phyloP scores from a whole-genome alignment of 1,140 invertebrate genomes.

The Drosophila athabasca region DNA sequence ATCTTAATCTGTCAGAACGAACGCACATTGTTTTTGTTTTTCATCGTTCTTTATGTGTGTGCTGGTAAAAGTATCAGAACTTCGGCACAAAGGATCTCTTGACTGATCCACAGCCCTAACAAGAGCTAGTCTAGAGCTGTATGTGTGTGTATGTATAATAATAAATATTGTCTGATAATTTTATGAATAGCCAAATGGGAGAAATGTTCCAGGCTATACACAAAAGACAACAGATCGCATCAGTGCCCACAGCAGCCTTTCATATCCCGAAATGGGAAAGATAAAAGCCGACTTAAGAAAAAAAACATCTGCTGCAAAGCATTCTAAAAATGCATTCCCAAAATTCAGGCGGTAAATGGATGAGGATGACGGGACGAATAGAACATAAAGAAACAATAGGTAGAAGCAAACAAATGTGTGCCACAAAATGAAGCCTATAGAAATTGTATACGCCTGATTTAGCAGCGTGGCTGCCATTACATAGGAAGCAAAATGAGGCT shows the following conservation, averaged over 20 bases:
- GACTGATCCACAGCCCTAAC: neutral
- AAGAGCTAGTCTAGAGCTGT: conserved; percentile 17
- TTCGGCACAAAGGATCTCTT: conserved; percentile 30
- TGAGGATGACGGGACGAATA: neutral
- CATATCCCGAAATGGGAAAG: conserved; percentile 44
- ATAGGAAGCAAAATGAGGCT: conserved; percentile 55
- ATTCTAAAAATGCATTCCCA: conserved; percentile 57
- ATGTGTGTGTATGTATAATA: conserved; percentile 47
- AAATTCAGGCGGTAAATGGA: conserved; percentile 19
- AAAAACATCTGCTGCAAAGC: conserved; percentile 66
- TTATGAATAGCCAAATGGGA: conserved; percentile 27
- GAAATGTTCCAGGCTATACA: conserved; percentile 20
- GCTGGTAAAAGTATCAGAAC: conserved; percentile 40
- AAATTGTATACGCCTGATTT: conserved; percentile 66
- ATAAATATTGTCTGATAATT: conserved; percentile 39
- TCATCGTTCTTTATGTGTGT: conserved; percentile 6
- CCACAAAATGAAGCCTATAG: conserved; percentile 58
- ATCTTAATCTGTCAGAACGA: neutral
- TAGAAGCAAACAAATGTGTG: conserved; percentile 47
- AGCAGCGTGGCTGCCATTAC: conserved; percentile 60
- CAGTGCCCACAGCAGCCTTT: conserved; percentile 29
- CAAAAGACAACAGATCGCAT: conserved; percentile 48
- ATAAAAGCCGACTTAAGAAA: conserved; percentile 58
- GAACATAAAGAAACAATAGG: conserved; percentile 15
- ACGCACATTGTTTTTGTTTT: conserved; percentile 4